phyloP scores from a whole-genome alignment of 2,113 vertebrate genomes.

The Odocoileus hemionus region DNA sequence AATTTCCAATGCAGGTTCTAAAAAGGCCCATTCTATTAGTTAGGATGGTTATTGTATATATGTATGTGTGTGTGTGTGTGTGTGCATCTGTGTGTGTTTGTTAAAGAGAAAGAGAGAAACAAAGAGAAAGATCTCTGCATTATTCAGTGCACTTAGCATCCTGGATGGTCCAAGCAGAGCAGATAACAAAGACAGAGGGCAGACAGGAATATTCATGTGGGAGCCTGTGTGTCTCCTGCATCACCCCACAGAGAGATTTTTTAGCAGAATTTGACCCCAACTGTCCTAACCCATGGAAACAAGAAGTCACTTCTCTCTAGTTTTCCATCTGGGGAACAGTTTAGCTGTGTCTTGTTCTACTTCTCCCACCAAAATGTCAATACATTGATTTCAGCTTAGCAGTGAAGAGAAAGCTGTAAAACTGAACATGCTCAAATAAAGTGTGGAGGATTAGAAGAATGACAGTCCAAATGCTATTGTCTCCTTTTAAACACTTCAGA shows the following conservation, averaged over 20 bases:
- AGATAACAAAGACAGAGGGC: not conserved
- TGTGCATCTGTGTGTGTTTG: not conserved
- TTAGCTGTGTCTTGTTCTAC: not conserved
- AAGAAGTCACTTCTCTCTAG: not conserved
- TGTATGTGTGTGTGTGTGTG: not conserved
- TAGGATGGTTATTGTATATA: not conserved
- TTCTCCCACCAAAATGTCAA: conserved; percentile 53
- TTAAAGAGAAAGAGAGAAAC: not conserved
- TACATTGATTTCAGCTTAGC: conserved; percentile 67
- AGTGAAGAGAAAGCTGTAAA: conserved; percentile 43
- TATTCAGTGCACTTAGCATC: not conserved
- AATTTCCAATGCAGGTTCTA: not conserved
- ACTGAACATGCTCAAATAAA: conserved; percentile 47
- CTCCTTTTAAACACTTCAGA: not conserved
- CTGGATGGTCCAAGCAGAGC: not conserved
- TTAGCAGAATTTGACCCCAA: not conserved
- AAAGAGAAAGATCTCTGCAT: not conserved
- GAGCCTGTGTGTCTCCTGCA: not conserved
- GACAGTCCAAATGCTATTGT: not conserved
- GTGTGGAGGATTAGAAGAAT: not conserved
- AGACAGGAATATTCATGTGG: not conserved
- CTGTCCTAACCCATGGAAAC: not conserved
- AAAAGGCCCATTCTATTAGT: not conserved
- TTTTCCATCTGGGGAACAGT: conserved; percentile 18
- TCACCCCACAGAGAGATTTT: not conserved